A percentile compares a stretch with the other conserved stretches of the same genome.
Evolutionary conservation across 2,113 vertebrate genomes (phyloP).

Genomic region (Charadrius vociferus): DNA sequence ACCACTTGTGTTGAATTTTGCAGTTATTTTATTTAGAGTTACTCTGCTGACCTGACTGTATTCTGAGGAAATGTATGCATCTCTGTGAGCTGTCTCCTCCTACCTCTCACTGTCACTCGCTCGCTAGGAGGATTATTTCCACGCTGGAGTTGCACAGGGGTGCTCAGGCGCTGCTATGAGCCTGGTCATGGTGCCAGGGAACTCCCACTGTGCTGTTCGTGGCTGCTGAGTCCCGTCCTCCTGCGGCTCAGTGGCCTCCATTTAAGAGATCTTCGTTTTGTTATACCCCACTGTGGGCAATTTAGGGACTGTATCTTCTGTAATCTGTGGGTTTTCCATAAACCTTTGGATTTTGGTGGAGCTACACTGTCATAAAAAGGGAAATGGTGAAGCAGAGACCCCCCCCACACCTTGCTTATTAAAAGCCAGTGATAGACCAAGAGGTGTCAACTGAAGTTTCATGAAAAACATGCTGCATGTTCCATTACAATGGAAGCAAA

Average conservation of each 20-base stretch:
- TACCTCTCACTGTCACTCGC: neutral
- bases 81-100: neutral
- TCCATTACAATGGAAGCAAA: neutral
- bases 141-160: neutral
- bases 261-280: neutral
- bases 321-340: neutral
- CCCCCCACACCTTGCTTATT: neutral
- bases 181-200: neutral
- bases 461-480: neutral
- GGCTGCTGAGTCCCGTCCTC: neutral
- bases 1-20: neutral
- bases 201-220: neutral
- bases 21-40: neutral
- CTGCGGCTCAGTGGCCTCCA: neutral
- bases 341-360: neutral
- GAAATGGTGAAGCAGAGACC: neutral
- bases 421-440: neutral
- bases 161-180: neutral
- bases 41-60: neutral
- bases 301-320: neutral
- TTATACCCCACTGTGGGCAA: neutral
- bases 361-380: neutral
- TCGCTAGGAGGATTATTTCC: neutral
- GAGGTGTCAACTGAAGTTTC: neutral
- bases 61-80: neutral